Conservation (phyloP, 2,797 vertebrate species). For the Rhinella marina region DNA sequence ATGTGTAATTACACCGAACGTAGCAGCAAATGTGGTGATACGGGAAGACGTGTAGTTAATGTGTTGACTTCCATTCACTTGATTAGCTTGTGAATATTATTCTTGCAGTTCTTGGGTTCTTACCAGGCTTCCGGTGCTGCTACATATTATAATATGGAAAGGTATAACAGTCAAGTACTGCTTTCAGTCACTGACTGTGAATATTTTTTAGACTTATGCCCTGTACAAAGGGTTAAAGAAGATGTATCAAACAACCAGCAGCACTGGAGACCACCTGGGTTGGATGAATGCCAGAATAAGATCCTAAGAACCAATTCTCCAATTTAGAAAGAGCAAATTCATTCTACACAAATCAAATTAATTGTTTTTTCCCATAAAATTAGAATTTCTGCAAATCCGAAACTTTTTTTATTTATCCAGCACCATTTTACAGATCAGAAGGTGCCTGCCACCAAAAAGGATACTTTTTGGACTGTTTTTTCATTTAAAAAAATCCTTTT, state of each 20-base stretch:
- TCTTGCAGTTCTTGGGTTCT: background rate
- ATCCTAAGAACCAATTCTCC: background rate
- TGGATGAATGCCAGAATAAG: background rate
- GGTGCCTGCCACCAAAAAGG: too few species aligned
- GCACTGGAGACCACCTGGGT: background rate
- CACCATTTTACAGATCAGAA: too few species aligned
- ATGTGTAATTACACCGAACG: constrained; percentile 29
- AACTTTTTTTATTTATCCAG: too few species aligned
- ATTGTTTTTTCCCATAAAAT: too few species aligned
- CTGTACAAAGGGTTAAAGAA: background rate
- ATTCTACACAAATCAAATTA: too few species aligned
- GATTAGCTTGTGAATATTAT: constrained; percentile 31
- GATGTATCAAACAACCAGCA: background rate
- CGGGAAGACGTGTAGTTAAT: constrained; percentile 32
- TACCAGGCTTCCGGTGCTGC: background rate
- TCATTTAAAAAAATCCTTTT: too few species aligned
- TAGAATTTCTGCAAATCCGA: too few species aligned
- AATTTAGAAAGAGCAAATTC: too few species aligned
- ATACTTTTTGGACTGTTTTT: too few species aligned
- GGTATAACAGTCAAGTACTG: background rate
- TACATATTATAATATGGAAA: background rate
- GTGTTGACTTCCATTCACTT: constrained; percentile 40
- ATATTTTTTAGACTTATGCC: background rate
- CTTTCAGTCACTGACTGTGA: background rate
- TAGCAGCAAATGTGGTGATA: constrained; percentile 33